Evolutionary conservation across 2,113 vertebrate genomes (phyloP), one percentile per base, ranked within the genome.

Genomic region (Anguilla rostrata): DNA sequence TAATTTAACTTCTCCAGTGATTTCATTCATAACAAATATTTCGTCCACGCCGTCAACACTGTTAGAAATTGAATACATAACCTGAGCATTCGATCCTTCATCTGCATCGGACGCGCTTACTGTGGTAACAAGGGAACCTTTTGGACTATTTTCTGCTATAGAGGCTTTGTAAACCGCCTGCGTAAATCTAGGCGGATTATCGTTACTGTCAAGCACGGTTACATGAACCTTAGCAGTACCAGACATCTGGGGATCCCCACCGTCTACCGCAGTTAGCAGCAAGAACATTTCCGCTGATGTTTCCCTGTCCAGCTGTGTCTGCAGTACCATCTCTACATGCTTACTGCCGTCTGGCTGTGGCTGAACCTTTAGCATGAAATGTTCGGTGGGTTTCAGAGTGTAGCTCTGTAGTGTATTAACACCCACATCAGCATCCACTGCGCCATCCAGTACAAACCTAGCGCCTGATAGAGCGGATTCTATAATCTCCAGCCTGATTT

Each of bases 321-420:
- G 56, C 75, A 91, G 46, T 40, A 90, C 80, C 87, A 90, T 85
- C 63, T 90, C 96, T 0, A 95, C 95, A 0, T 95, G 95, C 84
- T 95, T 97, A 40, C 94, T 94, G 41, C 94, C 89, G 79, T 96
- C 96, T 22, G 93, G 92, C 40, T 94, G 93, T 0, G 92, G 93
- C 88, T 96, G 94, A 88, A 96, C 93, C 15, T 96, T 92, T 3
- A 97, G 90, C 0, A 56, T 92, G n/a, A 96, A 97, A 91, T 96
- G 92, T 0, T 94, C 91, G 26, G 95, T 96, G 12, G 86, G 86
- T 6, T 94, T 95, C 81, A 97, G 95, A 87, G 94, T 91, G 84
- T 97, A 97, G 88, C 92, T 94, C 86, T 97, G 96, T 82, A 97
- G 90, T 86, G 95, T 94, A 93, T 97, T 97, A 88, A 93, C 87